phyloP scores from a whole-genome alignment of 2,113 vertebrate genomes.

The Chlamydotis undulata region DNA sequence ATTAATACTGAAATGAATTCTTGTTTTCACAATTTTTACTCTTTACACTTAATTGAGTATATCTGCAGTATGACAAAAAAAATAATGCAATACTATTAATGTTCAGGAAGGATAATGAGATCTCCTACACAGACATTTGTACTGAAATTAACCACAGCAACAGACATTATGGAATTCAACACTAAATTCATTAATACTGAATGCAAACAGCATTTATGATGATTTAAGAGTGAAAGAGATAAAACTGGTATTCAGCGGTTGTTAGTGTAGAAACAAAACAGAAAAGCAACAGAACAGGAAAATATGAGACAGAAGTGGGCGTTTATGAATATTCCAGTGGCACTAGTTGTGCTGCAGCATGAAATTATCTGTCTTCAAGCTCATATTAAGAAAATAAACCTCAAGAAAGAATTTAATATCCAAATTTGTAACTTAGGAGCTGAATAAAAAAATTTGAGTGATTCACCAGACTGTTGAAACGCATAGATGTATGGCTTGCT shows the following conservation, averaged over 20 bases:
- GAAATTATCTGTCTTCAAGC: no score
- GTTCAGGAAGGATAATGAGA: background rate
- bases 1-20: background rate
- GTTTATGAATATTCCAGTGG: background rate
- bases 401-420: background rate
- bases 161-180: background rate
- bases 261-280: background rate
- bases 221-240: background rate
- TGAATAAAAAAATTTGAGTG: background rate
- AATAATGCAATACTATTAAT: background rate
- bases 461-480: background rate
- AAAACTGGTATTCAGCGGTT: background rate
- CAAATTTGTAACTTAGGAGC: accelerated
- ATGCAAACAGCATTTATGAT: background rate
- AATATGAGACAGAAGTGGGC: background rate
- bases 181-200: background rate
- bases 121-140: background rate
- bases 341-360: background rate
- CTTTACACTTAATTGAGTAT: background rate
- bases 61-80: background rate
- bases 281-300: background rate
- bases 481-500: accelerated
- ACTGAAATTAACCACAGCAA: background rate
- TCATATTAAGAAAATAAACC: background rate
- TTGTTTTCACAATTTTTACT: background rate